Base-by-base conservation (phyloP, 2,113 vertebrate species). In the Cinclus cinclus region DNA sequence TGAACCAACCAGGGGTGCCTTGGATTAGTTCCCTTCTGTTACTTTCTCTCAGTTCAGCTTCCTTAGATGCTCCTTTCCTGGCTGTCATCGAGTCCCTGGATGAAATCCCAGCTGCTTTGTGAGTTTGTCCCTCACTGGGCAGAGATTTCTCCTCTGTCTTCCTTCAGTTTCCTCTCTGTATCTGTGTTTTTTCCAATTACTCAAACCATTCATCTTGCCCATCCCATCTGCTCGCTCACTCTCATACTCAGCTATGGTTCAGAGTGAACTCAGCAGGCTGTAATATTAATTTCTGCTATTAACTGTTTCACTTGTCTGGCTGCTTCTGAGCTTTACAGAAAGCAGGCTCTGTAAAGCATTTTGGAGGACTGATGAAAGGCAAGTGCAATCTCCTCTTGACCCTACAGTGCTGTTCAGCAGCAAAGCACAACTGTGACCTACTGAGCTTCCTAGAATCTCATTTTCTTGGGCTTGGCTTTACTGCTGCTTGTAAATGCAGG, bases 31-130 rank as follows among this genome's bases (percentile, higher is more conserved):
- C 78, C 78, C 33, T 90, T 91, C 78, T 58, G 85, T 74, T 60
- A 58, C 46, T 73, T 92, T 95, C 23, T 2, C 67, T 92, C 60
- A 69, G 62, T 94, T 92, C 87, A 70, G 62, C 78, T 95, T 91
- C 87, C 84, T 83, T 94, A 91, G 91, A 84, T 96, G 95, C 91
- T 92, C 95, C 95, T 95, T 97, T 96, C 63, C 82, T 96, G 94
- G 93, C 94, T 94, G 64, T 90, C 75, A 19, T 87, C 4, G 1
- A 77, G 78, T 89, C 59, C 82, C 89, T 95, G 93, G 96, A 91
- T 73, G 67, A 92, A 95, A 73, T 95, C 96, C 96, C 95, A 95
- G 89, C 85, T 94, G 91, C 94, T 92, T 80, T 92, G 84, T 39
- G 94, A 92, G 68, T 82, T 96, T 89, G 76, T 85, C 87, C 93